Evolutionary conservation across 2,888 invertebrate genomes (phyloP), one percentile per base, ranked within the genome.

Genomic region (Eristalis arbustorum): DNA sequence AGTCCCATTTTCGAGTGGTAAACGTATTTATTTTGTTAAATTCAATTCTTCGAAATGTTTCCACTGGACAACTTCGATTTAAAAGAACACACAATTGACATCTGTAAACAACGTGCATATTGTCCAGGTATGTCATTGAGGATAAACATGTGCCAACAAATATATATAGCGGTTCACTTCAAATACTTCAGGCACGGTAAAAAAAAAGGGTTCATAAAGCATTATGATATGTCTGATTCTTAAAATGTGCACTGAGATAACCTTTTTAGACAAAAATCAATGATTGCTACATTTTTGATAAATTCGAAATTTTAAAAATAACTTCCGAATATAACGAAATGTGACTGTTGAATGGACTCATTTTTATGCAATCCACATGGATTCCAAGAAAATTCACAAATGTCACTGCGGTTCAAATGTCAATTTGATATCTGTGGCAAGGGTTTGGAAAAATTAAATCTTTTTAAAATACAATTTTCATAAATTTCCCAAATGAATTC

Each of bases 1-100:
- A 98, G 93, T 69, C 97, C 97, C 98, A 98, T 98, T 90, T 90
- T 91, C 85, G 40, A 89, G 14, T 49, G 49, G 18, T 4, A 49
- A 18, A 1, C 18, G 18, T 18, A 8, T 49, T 8, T 49, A 18
- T 18, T 42, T 49, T 49, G 10, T 49, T 49, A 2, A 49, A 49
- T 18, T 42, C 14, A 42, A 18, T 18, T 49, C 18, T 8, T 49
- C 13, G 13, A 37, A 37, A 49, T 49, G 18, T 49, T 18, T 22
- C 18, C 49, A 22, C 40, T 40, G 28, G 10, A 28, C 11, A 6
- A 6, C 8, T 64, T 23, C 13, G 14, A 14, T 23, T 56, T 64
- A 2, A n/a, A 8, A 25, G n/a, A 28, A 22, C 23, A 14, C 8
- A 28, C 3, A 61, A 74, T 69, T 83, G 83, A 83, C 83, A 64